A percentile compares a stretch with the other conserved stretches of the same genome.
These are phyloP conservation scores for Oopsacas minuta DNA, from an alignment of 37 sponge, comb jelly and placozoan species.

Conservation along the genomic window DNA sequence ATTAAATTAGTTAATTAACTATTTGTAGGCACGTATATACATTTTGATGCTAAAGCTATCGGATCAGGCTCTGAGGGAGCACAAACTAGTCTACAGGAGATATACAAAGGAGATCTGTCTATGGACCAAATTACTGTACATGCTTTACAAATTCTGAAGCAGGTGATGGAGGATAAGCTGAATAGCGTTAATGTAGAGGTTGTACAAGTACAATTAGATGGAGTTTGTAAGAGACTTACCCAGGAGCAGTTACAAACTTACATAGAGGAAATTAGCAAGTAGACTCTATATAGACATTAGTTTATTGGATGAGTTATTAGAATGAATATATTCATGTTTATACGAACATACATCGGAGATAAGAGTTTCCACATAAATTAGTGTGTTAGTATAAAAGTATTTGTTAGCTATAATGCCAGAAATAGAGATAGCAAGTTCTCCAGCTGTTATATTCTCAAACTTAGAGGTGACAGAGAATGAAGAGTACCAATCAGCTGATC, in stretches of 20 bases:
- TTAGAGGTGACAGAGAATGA: background rate
- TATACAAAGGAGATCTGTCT: constrained; percentile 76
- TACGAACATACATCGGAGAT: too few relatives aligned
- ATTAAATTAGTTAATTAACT: constrained; percentile 12
- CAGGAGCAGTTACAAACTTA: background rate
- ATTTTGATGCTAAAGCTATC: constrained; percentile 87
- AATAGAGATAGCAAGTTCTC: background rate
- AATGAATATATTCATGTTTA: background rate
- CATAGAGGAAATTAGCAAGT: background rate
- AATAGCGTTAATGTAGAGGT: constrained; percentile 83
- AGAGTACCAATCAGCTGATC: background rate
- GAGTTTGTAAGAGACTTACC: background rate
- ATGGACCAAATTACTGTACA: constrained; percentile 58
- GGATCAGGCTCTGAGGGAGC: constrained; percentile 93
- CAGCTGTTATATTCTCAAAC: background rate
- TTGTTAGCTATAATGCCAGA: background rate
- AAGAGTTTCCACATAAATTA: too few relatives aligned
- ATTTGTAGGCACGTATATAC: constrained; percentile 60
- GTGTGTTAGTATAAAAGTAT: too few relatives aligned
- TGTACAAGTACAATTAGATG: background rate
- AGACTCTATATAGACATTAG: background rate
- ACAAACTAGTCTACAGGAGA: constrained; percentile 76
- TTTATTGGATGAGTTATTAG: background rate
- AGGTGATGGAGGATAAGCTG: constrained; percentile 97
- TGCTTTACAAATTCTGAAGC: constrained; percentile 66